Base-by-base conservation (phyloP, 2,113 vertebrate genomes). In the Poicephalus meyeri region DNA sequence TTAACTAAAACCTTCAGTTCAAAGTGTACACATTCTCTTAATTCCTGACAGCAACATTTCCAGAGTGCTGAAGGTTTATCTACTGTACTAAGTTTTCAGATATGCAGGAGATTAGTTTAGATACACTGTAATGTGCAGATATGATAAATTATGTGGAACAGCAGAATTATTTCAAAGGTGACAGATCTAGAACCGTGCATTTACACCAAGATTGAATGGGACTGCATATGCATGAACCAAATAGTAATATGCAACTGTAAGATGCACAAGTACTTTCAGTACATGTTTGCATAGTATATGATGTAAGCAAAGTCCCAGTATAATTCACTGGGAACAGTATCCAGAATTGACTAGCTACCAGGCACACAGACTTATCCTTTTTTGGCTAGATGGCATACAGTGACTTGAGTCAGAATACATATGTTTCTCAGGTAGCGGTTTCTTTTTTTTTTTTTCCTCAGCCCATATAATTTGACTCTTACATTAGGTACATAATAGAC, bases 101-200 rank as follows among this genome's bases (percentile, higher is more conserved):
- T 56, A 69, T 1, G 21, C 53, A 53, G 79, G 50, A 86, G 44
- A 89, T 86, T 7, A 92, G 66, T 68, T 90, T 49, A 81, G 28
- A 71, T 82, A 70, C 42, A 16, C 37, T 58, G n/a, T 8, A 72
- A 65, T 4, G 61, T 56, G 63, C 31, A 55, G 4, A 20, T 37
- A 14, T 3, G 14, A 60, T 14, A 77, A 74, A 35, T 60, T 46
- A 58, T 0, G 1, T 33, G 33, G 29, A 81, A 87, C 31, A 91
- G 82, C 68, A 80, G 87, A 82, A 92, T 33, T 60, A 53, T 74
- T 82, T 87, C 60, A 66, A n/a, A 23, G 39, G 52, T 70, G 60
- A 53, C 92, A 92, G 85, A 94, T 93, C 80, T 35, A 85, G 73
- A 95, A 97, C 94, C 63, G 58, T 53, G 93, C 44, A 65, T 84